A percentile compares a stretch with the other conserved stretches of the same genome.
Evolutionary conservation across 1,140 invertebrate species (phyloP).

Genomic region (Scaptomyza montana): DNA sequence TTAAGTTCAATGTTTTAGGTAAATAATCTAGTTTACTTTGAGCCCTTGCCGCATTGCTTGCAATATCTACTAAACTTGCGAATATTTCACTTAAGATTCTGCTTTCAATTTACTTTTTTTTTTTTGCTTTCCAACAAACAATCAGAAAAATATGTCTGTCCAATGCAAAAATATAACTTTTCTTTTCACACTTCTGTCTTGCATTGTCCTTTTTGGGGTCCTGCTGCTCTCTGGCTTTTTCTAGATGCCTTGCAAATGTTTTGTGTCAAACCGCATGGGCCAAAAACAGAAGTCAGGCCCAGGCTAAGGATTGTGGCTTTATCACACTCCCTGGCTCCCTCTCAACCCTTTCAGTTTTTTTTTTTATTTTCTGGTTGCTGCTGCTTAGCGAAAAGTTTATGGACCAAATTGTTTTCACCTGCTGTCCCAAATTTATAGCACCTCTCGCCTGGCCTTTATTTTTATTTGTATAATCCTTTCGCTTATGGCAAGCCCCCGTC

Average conservation of each 20-base stretch:
- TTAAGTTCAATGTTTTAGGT: no score
- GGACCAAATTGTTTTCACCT: conserved; percentile 81
- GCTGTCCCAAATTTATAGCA: conserved; percentile 79
- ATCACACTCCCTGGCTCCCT: background rate
- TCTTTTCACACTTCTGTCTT: background rate
- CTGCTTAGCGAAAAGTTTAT: conserved; percentile 80
- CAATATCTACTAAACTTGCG: background rate
- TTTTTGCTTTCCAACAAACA: background rate
- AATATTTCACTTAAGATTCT: background rate
- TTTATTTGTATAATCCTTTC: conserved; percentile 82
- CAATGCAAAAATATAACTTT: background rate
- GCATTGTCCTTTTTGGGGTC: conserved; percentile 7
- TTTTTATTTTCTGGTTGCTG: background rate
- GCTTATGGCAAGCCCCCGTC: conserved; percentile 41
- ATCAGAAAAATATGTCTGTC: conserved; percentile 12
- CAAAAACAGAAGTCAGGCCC: conserved; percentile 53
- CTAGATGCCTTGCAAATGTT: conserved; percentile 45
- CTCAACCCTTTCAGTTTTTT: background rate
- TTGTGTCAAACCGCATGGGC: conserved; percentile 66
- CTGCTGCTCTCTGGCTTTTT: background rate
- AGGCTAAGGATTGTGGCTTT: conserved; percentile 39
- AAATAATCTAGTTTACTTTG: no score
- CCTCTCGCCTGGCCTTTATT: conserved; percentile 65
- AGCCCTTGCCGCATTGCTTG: background rate
- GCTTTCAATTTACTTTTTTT: background rate